Evolutionary conservation across 2,797 vertebrate genomes (phyloP), one percentile per base, ranked within the genome.

Genomic region (Typhlichthys subterraneus): DNA sequence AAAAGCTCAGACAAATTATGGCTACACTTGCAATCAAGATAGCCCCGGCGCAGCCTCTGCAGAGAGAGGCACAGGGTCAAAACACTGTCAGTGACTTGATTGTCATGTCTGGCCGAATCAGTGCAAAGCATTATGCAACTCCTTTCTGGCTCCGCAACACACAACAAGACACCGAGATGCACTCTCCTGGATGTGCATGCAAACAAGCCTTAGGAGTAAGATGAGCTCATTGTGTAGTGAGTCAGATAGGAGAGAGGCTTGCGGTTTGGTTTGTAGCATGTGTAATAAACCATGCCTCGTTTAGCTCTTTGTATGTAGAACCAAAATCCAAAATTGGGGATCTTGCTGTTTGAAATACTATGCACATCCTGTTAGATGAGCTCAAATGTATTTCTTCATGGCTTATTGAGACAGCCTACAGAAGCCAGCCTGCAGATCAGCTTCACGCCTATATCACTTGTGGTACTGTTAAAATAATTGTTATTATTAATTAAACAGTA

Each of bases 51-150:
- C 19, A 23, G 19, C 19, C 19, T 23, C 19, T 23, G 19, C 19
- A 23, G 19, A 23, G 19, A n/a, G 45, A 61, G 63, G 60, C 57
- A 62, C 70, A 12, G 4, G 68, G 53, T 65, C 64, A 62, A 57
- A 65, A 55, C 14, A 2, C 58, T 59, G 68, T 15, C 11, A 54
- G 53, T 53, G 48, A 53, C 15, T 13, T 38, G 33, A 67, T 57
- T 54, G 65, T 73, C 61, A 59, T 45, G 49, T 70, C 47, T 47
- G 23, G 29, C 33, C 45, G 46, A 15, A 56, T 5, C 53, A 66
- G 3, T 65, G 46, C 17, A 42, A 59, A 54, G 73, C 45, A 60
- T 59, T 31, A 64, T 3, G 58, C 77, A 75, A 81, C 76, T 57
- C 54, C 11, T 2, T 1, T 45, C 75, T 69, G 51, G 73, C 23